phyloP scores from a whole-genome alignment of 1,140 invertebrate genomes.

The Euura lappo region DNA sequence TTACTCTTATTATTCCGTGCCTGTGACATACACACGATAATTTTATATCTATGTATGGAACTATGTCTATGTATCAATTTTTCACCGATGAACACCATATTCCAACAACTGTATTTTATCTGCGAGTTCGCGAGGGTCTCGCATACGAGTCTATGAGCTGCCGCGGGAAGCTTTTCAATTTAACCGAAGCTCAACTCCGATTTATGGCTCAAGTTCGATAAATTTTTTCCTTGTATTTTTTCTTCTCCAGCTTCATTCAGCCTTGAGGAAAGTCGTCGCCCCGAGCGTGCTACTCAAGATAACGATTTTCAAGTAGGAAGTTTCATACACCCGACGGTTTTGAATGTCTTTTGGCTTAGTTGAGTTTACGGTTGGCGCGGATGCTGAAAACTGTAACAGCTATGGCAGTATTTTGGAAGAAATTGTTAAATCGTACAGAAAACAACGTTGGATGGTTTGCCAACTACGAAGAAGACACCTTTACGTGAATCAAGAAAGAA shows the following conservation, averaged over 20 bases:
- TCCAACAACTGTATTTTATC: neutral
- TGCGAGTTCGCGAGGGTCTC: neutral
- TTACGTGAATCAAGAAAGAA: no score
- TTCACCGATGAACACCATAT: neutral
- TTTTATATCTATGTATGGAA: no score
- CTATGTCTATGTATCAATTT: no score
- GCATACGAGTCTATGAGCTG: constrained; percentile 1
- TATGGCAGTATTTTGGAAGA: neutral
- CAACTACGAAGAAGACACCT: neutral
- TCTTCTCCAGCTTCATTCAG: neutral
- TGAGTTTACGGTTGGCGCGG: neutral
- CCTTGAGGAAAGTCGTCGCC: neutral
- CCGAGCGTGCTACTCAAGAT: neutral
- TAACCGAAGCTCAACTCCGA: neutral
- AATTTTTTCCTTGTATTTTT: neutral
- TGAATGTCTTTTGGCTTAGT: constrained; percentile 4
- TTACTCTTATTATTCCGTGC: neutral
- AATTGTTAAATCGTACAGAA: constrained; percentile 1
- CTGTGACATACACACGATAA: no score
- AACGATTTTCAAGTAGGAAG: neutral
- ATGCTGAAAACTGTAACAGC: neutral
- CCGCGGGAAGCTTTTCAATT: constrained; percentile 4
- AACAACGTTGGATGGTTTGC: neutral
- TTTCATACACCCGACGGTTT: neutral
- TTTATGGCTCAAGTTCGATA: neutral